phyloP scores from a whole-genome alignment of 35 echinoderm and acorn worm genomes.

The Ptychodera flava region DNA sequence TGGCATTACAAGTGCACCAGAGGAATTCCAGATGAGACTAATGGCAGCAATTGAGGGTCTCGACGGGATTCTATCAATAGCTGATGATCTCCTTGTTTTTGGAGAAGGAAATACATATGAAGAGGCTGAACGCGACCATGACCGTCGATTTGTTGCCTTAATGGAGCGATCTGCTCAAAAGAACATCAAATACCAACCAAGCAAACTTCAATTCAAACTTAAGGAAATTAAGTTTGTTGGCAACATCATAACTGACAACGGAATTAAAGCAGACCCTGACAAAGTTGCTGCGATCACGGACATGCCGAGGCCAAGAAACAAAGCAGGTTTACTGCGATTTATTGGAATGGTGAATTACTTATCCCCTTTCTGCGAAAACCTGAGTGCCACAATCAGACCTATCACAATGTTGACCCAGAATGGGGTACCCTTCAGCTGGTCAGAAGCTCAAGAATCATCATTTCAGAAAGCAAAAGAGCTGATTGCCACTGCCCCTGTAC shows the following conservation, averaged over 20 bases:
- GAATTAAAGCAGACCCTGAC: conserved; percentile 17
- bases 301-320: not conserved
- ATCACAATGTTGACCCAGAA: conserved; percentile 35
- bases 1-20: conserved; percentile 17
- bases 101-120: conserved; percentile 37
- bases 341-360: conserved; percentile 24
- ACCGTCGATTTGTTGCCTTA: conserved; percentile 19
- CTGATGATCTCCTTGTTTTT: conserved; percentile 48
- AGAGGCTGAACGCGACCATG: conserved; percentile 37
- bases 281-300: not conserved
- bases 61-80: conserved; percentile 19
- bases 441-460: conserved; percentile 23
- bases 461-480: conserved; percentile 30
- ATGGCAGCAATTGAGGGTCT: conserved; percentile 37
- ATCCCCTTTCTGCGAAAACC: conserved; percentile 32
- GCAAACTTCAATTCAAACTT: conserved; percentile 17
- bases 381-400: conserved; percentile 26
- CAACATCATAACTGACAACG: no score
- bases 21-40: conserved; percentile 16
- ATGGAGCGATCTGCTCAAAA: conserved; percentile 13
- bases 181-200: conserved; percentile 12
- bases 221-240: conserved; percentile 44
- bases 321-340: conserved; percentile 23
- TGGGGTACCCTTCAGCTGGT: conserved; percentile 25
- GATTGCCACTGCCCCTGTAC: conserved; percentile 25